Base-by-base conservation (phyloP, 2,888 invertebrate genomes). In the Andricus quercusramuli region DNA sequence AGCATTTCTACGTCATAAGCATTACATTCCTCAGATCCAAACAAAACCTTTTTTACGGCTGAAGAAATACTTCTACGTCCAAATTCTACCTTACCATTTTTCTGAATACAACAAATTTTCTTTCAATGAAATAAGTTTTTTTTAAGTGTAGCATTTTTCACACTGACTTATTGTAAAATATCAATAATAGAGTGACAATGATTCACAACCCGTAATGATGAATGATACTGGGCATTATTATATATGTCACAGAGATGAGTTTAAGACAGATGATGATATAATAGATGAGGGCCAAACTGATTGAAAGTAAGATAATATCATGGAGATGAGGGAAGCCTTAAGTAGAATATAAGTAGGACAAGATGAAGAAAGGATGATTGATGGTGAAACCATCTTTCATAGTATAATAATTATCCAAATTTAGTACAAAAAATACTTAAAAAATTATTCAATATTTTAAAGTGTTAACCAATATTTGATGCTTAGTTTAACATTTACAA, bases 301-400 rank as follows among this genome's bases (percentile, higher is more conserved):
- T 56, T n/a, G 20, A 20, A 56, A 56, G n/a, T n/a, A 9, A 56
- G 51, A 56, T 56, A 56, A 56, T 56, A 56, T 56, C 20, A 56
- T 56, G 51, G 9, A 56, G 8, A 56, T 56, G 51, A n/a, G 51
- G n/a, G 51, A 20, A 56, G 9, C 56, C 41, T 41, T 41, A 22
- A 67, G 67, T 67, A n/a, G 13, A 67, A 41, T 67, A 41, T 41
- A 32, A 41, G 67, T 67, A 41, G 67, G n/a, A 41, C 37, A 11
- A 13, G 13, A 67, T 5, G 11, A 44, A 22, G 13, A 67, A n/a
- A n/a, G 20, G 41, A 44, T 67, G 67, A 67, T 67, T 41, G 41
- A 67, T 67, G 15, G 22, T 41, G 13, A 41, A 67, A 20, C 8
- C 67, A 15, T 67, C n/a, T 41, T 15, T 44, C 41, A 41, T 5